These are phyloP conservation scores for Eolophus roseicapilla DNA, from an alignment of 2,113 vertebrate species.

Conservation along the genomic window DNA sequence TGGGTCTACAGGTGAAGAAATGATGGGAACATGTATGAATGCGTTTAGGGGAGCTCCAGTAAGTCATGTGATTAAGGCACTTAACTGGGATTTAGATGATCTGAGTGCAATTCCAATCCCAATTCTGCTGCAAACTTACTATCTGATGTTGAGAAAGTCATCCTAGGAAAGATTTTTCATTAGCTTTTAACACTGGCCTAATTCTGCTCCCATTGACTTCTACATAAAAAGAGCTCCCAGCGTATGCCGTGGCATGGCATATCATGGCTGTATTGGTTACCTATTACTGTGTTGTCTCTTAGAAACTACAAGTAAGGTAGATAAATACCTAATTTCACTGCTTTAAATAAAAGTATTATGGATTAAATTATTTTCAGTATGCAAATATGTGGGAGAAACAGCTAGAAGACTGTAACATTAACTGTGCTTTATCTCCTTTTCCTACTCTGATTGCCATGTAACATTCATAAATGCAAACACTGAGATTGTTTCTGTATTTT, in stretches of 20 bases:
- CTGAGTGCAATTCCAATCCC: neutral
- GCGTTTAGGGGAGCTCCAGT: conserved; percentile 15
- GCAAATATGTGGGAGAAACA: neutral
- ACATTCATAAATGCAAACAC: conserved; percentile 42
- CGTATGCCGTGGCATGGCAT: neutral
- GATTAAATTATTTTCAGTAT: neutral
- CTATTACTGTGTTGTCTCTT: neutral
- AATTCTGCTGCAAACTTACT: neutral
- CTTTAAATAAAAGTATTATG: neutral
- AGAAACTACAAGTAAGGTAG: neutral
- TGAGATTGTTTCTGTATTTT: conserved; percentile 42
- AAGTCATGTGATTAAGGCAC: conserved; percentile 50
- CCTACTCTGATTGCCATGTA: neutral
- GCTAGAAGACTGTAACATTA: neutral
- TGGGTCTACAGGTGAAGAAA: conserved; percentile 26
- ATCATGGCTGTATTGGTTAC: neutral
- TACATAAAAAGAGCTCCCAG: conserved; percentile 8
- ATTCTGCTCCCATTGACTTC: conserved; percentile 8
- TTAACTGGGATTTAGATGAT: conserved; percentile 31
- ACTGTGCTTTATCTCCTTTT: neutral
- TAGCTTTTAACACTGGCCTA: neutral
- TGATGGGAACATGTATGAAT: conserved; percentile 48
- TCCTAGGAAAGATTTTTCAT: neutral
- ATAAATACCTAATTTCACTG: neutral
- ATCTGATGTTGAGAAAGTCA: neutral